phyloP scores from a whole-genome alignment of 64 coral and sea anemone genomes.

The Exaiptasia diaphana region DNA sequence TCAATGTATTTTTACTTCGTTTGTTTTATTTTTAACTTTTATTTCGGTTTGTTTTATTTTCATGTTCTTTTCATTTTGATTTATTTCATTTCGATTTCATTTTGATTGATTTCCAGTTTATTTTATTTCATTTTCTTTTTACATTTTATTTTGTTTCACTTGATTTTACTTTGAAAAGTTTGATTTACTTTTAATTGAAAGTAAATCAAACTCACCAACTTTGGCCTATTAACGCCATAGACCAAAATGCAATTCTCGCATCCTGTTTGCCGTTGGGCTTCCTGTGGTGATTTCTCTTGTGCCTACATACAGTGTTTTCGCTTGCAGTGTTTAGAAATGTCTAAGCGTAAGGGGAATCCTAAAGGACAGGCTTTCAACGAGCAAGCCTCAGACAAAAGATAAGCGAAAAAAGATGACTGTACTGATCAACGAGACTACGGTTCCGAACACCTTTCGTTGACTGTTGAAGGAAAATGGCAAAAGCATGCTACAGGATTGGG shows the following conservation, averaged over 20 bases:
- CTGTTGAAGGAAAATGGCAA: background rate
- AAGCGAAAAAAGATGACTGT: background rate
- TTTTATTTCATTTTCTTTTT: background rate
- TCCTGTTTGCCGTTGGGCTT: too few species aligned
- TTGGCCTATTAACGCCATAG: too few species aligned
- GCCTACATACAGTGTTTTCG: background rate
- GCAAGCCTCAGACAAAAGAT: background rate
- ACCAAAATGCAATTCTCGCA: too few species aligned
- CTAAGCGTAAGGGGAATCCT: background rate
- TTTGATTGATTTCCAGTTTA: background rate
- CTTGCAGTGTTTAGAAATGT: background rate
- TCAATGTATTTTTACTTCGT: constrained; percentile 13
- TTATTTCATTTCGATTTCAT: background rate
- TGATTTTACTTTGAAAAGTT: background rate
- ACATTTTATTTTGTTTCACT: background rate
- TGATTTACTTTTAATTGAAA: background rate
- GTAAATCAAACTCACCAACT: too few species aligned
- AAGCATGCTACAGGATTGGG: background rate
- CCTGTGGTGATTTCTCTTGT: too few species aligned
- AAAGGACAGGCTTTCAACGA: background rate
- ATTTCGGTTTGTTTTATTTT: background rate
- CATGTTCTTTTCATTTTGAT: background rate
- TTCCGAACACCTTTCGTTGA: too few species aligned
- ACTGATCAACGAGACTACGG: background rate
- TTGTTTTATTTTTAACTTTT: background rate